A percentile compares a stretch with the other conserved stretches of the same genome.
Evolutionary conservation across 1,140 invertebrate genomes (phyloP).

Genomic region (Palaemon carinicauda): DNA sequence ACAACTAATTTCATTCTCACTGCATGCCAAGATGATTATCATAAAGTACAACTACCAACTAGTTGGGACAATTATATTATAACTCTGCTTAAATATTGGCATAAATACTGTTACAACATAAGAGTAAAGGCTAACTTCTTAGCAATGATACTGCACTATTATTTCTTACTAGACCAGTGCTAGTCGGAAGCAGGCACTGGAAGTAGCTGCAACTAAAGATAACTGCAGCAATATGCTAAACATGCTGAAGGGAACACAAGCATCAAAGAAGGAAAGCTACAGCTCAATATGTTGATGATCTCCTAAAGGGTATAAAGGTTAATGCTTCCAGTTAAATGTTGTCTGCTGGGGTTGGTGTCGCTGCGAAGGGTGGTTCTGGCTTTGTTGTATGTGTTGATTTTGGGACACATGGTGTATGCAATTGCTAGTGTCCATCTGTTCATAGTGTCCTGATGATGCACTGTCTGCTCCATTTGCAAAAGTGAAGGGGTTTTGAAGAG

Average conservation of each 20-base stretch:
- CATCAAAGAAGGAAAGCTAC: slow-evolving; percentile 7
- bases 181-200: too few species aligned
- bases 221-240: too few species aligned
- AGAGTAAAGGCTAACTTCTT: too few species aligned
- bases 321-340: slow-evolving; percentile 37
- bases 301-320: slow-evolving; percentile 30
- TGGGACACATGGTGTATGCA: background rate
- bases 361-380: background rate
- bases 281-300: background rate
- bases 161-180: too few species aligned
- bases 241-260: background rate
- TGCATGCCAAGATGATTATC: too few species aligned
- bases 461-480: slow-evolving; percentile 44
- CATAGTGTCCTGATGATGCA: background rate
- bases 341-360: slow-evolving; percentile 29
- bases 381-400: background rate
- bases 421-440: slow-evolving; percentile 50
- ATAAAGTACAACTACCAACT: too few species aligned
- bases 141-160: too few species aligned
- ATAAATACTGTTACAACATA: too few species aligned
- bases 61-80: too few species aligned
- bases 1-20: too few species aligned
- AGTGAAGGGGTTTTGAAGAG: slow-evolving; percentile 45
- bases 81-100: too few species aligned
- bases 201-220: too few species aligned